phyloP scores from a whole-genome alignment of 2,113 vertebrate species.

The Aplodontia rufa region DNA sequence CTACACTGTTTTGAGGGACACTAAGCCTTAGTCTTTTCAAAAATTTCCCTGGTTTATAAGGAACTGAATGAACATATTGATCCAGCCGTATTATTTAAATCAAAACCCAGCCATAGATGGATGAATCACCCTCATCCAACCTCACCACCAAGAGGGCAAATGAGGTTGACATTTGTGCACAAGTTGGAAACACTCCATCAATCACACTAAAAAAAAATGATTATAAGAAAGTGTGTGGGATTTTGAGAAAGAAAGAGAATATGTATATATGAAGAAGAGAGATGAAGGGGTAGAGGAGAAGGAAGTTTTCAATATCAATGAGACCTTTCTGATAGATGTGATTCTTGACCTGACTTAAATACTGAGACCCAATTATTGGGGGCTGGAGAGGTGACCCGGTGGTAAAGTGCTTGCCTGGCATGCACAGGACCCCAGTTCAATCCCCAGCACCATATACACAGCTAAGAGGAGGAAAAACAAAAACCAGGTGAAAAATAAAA shows the following conservation, averaged over 20 bases:
- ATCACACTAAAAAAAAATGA: background rate
- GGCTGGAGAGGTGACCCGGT: no score
- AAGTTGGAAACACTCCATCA: background rate
- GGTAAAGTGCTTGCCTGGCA: no score
- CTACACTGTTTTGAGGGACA: background rate
- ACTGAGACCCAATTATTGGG: no score
- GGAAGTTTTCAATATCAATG: background rate
- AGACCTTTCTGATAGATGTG: background rate
- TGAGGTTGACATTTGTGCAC: background rate
- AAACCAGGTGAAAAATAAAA: no score
- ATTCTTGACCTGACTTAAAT: background rate
- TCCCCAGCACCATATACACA: no score
- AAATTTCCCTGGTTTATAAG: background rate
- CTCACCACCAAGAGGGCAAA: background rate
- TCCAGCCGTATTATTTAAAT: background rate
- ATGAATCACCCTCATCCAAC: background rate
- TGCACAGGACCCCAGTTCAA: no score
- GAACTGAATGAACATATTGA: background rate
- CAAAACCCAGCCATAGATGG: background rate
- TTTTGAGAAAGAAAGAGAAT: no score
- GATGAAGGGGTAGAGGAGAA: rapidly evolving
- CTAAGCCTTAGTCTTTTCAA: background rate
- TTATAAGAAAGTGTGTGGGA: background rate
- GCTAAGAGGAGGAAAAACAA: no score
- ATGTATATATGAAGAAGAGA: background rate